Evolutionary conservation across 2,888 invertebrate species (phyloP).

Genomic region (Mythimna albipuncta): DNA sequence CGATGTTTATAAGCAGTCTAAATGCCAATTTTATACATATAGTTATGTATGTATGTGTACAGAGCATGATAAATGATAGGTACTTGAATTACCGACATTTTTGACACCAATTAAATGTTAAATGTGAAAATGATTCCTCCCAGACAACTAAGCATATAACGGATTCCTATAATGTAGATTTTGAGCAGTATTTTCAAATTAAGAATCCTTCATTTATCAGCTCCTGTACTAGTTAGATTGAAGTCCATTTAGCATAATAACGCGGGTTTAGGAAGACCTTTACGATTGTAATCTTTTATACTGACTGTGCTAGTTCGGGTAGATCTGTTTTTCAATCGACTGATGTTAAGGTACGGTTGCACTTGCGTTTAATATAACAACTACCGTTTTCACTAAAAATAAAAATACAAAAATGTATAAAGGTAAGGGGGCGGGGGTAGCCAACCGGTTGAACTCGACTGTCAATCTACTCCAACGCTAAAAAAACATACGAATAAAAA

Average conservation of each 20-base stretch:
- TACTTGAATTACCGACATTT: slow-evolving; percentile 11
- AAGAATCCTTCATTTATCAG: slow-evolving; percentile 38
- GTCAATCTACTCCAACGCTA: no score
- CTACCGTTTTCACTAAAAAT: background rate
- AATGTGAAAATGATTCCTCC: slow-evolving; percentile 14
- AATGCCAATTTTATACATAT: slow-evolving; percentile 73
- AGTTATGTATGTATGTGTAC: slow-evolving; percentile 75
- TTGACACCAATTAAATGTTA: background rate
- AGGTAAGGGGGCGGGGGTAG: no score
- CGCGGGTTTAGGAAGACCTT: slow-evolving; percentile 27
- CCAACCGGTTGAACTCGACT: no score
- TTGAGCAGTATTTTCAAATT: background rate
- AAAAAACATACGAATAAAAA: no score
- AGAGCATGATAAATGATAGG: slow-evolving; percentile 74
- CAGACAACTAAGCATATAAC: slow-evolving; percentile 36
- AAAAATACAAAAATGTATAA: no score
- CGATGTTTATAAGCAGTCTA: slow-evolving; percentile 67
- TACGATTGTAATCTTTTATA: slow-evolving; percentile 54
- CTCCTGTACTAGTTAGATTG: slow-evolving; percentile 49
- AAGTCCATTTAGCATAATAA: slow-evolving; percentile 65
- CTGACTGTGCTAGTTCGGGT: slow-evolving; percentile 58
- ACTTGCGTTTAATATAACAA: slow-evolving; percentile 45
- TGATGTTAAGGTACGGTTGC: slow-evolving; percentile 45
- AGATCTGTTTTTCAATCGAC: slow-evolving; percentile 63
- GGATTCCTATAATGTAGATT: background rate